Percentiles rank a stretch among this genome's conserved stretches.
phyloP scores from a whole-genome alignment of 2,113 vertebrate species.

The Rutilus rutilus region DNA sequence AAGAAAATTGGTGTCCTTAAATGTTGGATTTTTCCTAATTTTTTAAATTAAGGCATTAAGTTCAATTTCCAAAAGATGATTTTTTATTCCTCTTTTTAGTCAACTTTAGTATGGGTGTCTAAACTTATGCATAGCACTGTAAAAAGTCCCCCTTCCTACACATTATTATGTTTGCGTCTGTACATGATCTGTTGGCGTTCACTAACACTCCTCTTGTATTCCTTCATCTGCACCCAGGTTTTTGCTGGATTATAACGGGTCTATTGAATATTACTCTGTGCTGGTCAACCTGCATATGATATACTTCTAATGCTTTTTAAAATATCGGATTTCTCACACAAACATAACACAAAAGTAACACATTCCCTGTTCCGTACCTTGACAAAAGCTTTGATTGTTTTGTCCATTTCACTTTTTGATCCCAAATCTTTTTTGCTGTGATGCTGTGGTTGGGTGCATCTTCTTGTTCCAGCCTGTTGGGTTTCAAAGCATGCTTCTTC shows the following conservation, averaged over 20 bases:
- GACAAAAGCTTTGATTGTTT: neutral
- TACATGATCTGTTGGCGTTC: neutral
- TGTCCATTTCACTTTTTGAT: neutral
- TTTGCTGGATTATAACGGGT: neutral
- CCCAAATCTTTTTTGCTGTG: neutral
- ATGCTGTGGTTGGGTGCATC: neutral
- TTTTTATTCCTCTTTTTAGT: too few species aligned
- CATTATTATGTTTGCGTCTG: neutral
- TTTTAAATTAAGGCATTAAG: too few species aligned
- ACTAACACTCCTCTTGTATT: neutral
- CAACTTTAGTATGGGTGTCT: too few species aligned
- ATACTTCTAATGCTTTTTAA: neutral
- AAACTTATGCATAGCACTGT: too few species aligned
- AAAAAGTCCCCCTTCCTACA: too few species aligned
- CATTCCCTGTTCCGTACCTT: neutral
- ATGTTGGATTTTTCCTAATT: too few species aligned
- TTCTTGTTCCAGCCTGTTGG: neutral
- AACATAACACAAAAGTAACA: neutral
- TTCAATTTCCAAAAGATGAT: too few species aligned
- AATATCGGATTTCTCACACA: neutral
- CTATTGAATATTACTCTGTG: neutral
- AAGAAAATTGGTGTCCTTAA: too few species aligned
- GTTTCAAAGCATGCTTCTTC: constrained; percentile 10
- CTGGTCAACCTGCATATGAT: neutral
- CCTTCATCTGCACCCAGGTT: neutral